A percentile compares a stretch with the other conserved stretches of the same genome.
phyloP scores from a whole-genome alignment of 2,797 vertebrate genomes.

The Lacerta viridis region DNA sequence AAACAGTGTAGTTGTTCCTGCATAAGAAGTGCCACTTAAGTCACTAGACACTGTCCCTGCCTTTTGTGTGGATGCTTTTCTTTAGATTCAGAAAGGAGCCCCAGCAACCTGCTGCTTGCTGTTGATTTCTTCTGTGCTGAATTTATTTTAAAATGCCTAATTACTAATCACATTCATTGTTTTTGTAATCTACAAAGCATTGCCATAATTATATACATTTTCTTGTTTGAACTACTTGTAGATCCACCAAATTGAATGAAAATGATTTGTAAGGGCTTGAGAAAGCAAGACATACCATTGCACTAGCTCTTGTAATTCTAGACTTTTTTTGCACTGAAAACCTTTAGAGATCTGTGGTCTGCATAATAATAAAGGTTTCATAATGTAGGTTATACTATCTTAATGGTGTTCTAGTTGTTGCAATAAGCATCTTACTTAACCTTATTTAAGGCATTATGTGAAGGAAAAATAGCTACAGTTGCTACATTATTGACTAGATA shows the following conservation, averaged over 20 bases:
- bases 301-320: neutral
- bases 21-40: slow-evolving; percentile 54
- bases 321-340: neutral
- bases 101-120: neutral
- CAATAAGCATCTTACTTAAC: neutral
- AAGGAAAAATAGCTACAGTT: neutral
- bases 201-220: neutral
- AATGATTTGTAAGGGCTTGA: neutral
- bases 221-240: neutral
- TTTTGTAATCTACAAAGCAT: neutral
- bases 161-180: too few relatives aligned
- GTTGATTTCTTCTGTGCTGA: slow-evolving; percentile 8
- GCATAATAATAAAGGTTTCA: neutral
- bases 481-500: neutral
- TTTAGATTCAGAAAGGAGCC: neutral
- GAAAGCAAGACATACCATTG: neutral
- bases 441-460: neutral
- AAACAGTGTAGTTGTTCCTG: slow-evolving; percentile 47
- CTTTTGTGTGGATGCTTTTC: neutral
- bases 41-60: slow-evolving; percentile 48
- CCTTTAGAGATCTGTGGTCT: neutral
- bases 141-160: slow-evolving; percentile 1
- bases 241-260: too few relatives aligned
- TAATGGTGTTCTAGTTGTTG: neutral
- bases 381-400: neutral